A percentile compares a stretch with the other conserved stretches of the same genome.
Evolutionary conservation across 2,113 vertebrate genomes (phyloP).

Genomic region (Aphelocoma coerulescens): DNA sequence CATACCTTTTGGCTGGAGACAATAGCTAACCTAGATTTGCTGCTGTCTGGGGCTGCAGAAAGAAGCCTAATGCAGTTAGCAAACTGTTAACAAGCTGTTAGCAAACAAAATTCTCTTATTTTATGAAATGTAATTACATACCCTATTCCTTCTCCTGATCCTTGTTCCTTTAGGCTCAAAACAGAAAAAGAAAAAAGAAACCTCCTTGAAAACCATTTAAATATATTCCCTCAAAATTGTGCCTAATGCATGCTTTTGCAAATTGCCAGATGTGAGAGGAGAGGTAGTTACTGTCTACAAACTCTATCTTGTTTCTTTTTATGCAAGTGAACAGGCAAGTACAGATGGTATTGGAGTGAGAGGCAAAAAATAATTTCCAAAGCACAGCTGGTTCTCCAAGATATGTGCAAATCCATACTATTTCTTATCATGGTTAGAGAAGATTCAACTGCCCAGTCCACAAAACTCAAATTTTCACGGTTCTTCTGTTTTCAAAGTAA

Average conservation of each 20-base stretch:
- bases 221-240: background rate
- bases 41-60: background rate
- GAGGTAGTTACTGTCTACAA: background rate
- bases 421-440: background rate
- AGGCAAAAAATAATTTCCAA: background rate
- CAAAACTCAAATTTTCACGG: background rate
- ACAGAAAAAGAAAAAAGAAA: background rate
- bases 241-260: background rate
- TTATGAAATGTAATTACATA: background rate
- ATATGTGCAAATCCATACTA: background rate
- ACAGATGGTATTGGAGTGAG: background rate
- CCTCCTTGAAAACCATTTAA: background rate
- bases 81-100: background rate
- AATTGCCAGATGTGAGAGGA: background rate
- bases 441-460: background rate
- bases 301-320: background rate
- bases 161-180: background rate
- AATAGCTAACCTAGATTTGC: background rate
- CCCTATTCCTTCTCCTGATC: background rate
- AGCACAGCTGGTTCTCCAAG: background rate
- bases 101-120: background rate
- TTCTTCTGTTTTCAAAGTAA: background rate
- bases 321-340: background rate
- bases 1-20: background rate
- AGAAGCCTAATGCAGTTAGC: background rate